These are phyloP conservation scores for Drosophila baimaii DNA, from an alignment of 1,140 invertebrate species.

Conservation along the genomic window DNA sequence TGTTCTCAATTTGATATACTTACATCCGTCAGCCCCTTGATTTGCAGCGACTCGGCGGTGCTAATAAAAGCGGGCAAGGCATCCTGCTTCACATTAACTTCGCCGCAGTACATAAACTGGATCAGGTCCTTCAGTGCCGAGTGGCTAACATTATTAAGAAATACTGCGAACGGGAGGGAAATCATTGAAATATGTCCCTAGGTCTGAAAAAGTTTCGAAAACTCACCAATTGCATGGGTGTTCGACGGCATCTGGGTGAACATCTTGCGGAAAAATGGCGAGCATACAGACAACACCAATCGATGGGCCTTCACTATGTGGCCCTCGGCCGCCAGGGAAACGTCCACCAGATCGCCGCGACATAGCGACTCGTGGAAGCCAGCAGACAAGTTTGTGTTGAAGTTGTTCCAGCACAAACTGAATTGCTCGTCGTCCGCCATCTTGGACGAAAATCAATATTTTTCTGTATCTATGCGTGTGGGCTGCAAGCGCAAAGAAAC, in stretches of 20 bases:
- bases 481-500: constrained; percentile 35
- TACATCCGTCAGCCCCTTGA: constrained; percentile 90
- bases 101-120: constrained; percentile 94
- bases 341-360: constrained; percentile 91
- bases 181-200: constrained; percentile 1
- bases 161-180: constrained; percentile 86
- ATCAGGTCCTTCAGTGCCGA: constrained; percentile 90
- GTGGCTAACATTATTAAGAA: constrained; percentile 92
- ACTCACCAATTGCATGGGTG: constrained; percentile 87
- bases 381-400: constrained; percentile 89
- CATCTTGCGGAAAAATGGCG: constrained; percentile 93
- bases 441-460: constrained; percentile 84
- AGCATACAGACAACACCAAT: constrained; percentile 93
- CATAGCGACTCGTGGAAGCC: constrained; percentile 90
- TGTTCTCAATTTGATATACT: constrained; percentile 58
- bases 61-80: constrained; percentile 92
- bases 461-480: constrained; percentile 72
- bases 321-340: constrained; percentile 92
- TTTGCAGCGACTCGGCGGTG: constrained; percentile 93
- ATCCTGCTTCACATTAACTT: constrained; percentile 93
- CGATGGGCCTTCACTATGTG: constrained; percentile 92
- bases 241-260: constrained; percentile 88
- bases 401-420: constrained; percentile 91
- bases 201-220: neutral
- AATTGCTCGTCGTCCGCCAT: constrained; percentile 90